These are phyloP conservation scores for Folsomia manolachei DNA, from an alignment of 2,888 invertebrate species.

Conservation along the genomic window DNA sequence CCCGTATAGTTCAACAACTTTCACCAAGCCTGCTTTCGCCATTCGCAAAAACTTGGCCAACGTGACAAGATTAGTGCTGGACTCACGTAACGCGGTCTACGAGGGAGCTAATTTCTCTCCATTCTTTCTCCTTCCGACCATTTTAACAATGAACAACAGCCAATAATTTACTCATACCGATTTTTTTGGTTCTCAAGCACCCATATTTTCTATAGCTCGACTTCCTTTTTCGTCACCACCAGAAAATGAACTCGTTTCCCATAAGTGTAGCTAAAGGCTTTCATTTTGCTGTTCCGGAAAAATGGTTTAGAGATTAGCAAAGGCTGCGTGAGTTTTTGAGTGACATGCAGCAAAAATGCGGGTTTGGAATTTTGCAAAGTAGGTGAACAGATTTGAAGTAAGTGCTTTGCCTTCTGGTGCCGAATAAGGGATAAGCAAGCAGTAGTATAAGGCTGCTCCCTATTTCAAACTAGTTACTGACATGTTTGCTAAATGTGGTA, in stretches of 20 bases:
- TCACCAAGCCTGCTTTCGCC: too few species aligned
- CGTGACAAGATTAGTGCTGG: background rate
- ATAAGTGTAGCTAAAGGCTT: background rate
- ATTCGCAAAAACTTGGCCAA: too few species aligned
- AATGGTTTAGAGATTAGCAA: background rate
- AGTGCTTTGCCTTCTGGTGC: background rate
- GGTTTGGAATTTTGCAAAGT: constrained; percentile 10
- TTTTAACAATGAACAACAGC: background rate
- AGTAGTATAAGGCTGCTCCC: background rate
- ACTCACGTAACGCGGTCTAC: background rate
- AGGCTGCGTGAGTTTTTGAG: constrained; percentile 4
- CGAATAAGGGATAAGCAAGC: background rate
- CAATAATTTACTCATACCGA: background rate
- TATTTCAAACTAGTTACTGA: background rate
- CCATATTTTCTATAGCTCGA: background rate
- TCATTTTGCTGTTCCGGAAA: background rate
- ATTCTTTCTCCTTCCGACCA: background rate
- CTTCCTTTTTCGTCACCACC: background rate
- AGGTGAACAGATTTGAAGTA: background rate
- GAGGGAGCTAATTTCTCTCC: background rate
- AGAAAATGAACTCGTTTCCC: constrained; percentile 1
- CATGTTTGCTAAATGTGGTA: constrained; percentile 5
- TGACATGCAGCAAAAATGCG: background rate
- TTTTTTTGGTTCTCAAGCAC: too few species aligned
- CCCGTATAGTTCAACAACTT: background rate